Base-by-base conservation (phyloP, 2,888 invertebrate species). In the Saturnia japonica region DNA sequence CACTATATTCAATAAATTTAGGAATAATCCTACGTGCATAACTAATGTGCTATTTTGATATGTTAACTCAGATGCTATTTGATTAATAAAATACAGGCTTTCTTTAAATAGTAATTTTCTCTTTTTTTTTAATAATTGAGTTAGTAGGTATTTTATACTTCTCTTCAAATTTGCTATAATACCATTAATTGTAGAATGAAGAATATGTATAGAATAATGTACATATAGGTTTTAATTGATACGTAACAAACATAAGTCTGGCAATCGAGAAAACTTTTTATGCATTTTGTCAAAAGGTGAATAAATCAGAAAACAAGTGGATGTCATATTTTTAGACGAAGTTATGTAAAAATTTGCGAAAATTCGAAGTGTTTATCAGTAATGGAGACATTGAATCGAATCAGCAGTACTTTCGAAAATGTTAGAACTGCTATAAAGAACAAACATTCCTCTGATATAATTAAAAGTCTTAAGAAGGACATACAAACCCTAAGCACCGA, bases 321-420 rank as follows among this genome's bases (percentile, higher is more conserved):
- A 64, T 12, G 64, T 40, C 64, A 64, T 60, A 64, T 40, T 12
- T 64, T 40, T 64, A 19, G 64, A 64, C 64, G 12, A 40, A n/a
- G n/a, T 40, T 40, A 64, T 64, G 40, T 64, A 40, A 64, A 64
- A 64, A 22, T 19, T n/a, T 64, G n/a, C 71, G 76, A 69, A 72
- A 78, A 81, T 76, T 79, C 28, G 70, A 73, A 76, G 80, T 80
- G 74, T 73, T 72, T 70, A 72, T 75, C 70, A 28, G 77, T 74
- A 68, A 91, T 91, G 91, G 91, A 91, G 78, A 87, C 82, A 67
- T 83, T 91, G 77, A 77, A 73, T 75, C 87, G 89, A 22, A 91
- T 93, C 70, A 82, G 80, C 62, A 82, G 69, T 69, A 89, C 87
- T 22, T 93, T 91, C 70, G 90, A 91, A 72, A 88, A 86, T 75